Evolutionary conservation across 2,888 invertebrate genomes (phyloP).

Genomic region (Drosophila quasianomalipes): DNA sequence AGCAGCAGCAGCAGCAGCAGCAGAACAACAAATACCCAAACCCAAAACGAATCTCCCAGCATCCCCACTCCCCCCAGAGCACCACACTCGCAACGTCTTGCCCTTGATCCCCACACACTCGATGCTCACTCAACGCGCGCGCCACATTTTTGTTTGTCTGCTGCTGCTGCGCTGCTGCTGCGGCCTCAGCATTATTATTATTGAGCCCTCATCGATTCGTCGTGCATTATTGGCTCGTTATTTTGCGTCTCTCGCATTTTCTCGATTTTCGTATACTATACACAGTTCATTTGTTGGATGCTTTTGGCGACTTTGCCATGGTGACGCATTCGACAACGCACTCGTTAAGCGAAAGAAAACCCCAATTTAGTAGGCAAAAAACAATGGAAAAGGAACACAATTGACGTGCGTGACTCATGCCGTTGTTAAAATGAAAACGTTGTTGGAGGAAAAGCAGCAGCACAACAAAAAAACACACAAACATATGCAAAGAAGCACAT

Average conservation of each 20-base stretch:
- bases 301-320: slow-evolving; percentile 41
- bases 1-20: slow-evolving; percentile 1
- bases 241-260: slow-evolving; percentile 14
- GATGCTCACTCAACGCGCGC: slow-evolving; percentile 21
- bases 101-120: slow-evolving; percentile 6
- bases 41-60: background rate
- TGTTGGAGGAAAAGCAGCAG: background rate
- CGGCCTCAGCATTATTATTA: slow-evolving; percentile 72
- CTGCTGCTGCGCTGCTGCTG: slow-evolving; percentile 21
- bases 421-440: slow-evolving; percentile 14
- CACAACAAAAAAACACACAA: slow-evolving; percentile 2
- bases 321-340: slow-evolving; percentile 54
- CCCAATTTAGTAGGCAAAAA: slow-evolving; percentile 11
- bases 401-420: slow-evolving; percentile 74
- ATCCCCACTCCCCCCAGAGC: background rate
- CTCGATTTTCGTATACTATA: slow-evolving; percentile 23
- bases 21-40: slow-evolving; percentile 4
- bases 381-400: slow-evolving; percentile 35
- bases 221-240: slow-evolving; percentile 20
- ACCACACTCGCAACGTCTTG: background rate
- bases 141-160: slow-evolving; percentile 28
- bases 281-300: slow-evolving; percentile 21
- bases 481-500: slow-evolving; percentile 3
- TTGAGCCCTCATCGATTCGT: slow-evolving; percentile 75
- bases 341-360: slow-evolving; percentile 23